Evolutionary conservation across 2,888 invertebrate genomes (phyloP).

Genomic region (Pycnomerus fuliginosus): DNA sequence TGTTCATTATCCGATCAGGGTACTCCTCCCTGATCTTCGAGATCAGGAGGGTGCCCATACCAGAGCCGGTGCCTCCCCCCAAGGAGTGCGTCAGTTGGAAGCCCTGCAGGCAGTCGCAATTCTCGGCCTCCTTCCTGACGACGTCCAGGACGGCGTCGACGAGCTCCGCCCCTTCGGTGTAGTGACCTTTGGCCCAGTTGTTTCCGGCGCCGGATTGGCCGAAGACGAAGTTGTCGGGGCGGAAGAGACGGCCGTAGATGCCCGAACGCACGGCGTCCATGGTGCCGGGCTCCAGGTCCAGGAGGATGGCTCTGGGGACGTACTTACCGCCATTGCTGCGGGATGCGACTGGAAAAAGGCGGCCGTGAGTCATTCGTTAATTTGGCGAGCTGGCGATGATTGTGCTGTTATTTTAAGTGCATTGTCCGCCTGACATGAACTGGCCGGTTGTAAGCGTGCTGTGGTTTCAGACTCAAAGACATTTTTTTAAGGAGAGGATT

Average conservation of each 20-base stretch:
- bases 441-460: no score
- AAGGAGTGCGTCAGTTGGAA: conserved; percentile 84
- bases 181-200: conserved; percentile 90
- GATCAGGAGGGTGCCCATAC: conserved; percentile 82
- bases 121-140: conserved; percentile 83
- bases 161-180: conserved; percentile 86
- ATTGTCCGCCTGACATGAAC: no score
- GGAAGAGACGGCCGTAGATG: conserved; percentile 82
- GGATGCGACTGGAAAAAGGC: conserved; percentile 35
- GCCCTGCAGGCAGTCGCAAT: conserved; percentile 90
- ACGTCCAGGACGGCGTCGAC: conserved; percentile 84
- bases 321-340: conserved; percentile 61
- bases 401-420: no score
- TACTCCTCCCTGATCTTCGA: conserved; percentile 90
- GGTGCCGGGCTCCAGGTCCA: conserved; percentile 78
- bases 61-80: conserved; percentile 76
- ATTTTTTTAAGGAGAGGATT: no score
- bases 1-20: conserved; percentile 87
- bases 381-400: no score
- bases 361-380: no score
- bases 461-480: no score
- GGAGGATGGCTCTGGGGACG: conserved; percentile 73
- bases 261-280: conserved; percentile 91
- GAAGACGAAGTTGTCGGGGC: conserved; percentile 88
- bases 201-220: conserved; percentile 72